These are phyloP conservation scores for Amniataba percoides DNA, from an alignment of 2,797 vertebrate genomes.

Conservation along the genomic window DNA sequence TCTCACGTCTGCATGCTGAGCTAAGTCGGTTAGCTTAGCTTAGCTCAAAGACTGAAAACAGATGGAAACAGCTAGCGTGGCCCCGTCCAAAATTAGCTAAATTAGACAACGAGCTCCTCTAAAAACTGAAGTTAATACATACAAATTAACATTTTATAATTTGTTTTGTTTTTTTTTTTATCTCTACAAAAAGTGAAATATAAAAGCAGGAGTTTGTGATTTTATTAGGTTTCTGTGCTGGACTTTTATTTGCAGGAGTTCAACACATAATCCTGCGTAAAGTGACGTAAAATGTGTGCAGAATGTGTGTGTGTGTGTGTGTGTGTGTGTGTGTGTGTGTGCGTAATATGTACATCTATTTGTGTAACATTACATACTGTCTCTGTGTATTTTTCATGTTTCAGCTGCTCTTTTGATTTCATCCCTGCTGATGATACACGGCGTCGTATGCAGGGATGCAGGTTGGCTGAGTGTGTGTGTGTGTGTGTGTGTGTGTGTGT, in stretches of 20 bases:
- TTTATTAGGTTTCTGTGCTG: too few species aligned
- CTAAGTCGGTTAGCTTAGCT: background rate
- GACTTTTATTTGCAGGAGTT: too few species aligned
- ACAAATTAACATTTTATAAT: too few species aligned
- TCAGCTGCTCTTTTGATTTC: slow-evolving; percentile 28
- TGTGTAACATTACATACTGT: slow-evolving; percentile 5
- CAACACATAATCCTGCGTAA: too few species aligned
- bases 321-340: background rate
- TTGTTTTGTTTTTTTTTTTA: too few species aligned
- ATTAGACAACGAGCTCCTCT: too few species aligned
- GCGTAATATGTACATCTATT: slow-evolving; percentile 7
- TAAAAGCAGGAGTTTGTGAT: too few species aligned
- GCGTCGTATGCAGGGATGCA: background rate
- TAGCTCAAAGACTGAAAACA: background rate
- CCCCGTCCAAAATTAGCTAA: too few species aligned
- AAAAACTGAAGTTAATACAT: too few species aligned
- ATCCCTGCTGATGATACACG: slow-evolving; percentile 28
- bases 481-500: slow-evolving; percentile 23
- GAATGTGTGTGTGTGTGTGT: slow-evolving; percentile 13
- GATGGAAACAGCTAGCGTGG: background rate
- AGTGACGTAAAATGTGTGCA: background rate
- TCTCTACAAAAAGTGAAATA: too few species aligned
- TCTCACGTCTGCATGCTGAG: too few species aligned
- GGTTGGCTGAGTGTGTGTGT: slow-evolving; percentile 20
- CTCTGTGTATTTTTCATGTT: slow-evolving; percentile 24